Evolutionary conservation across 2,797 vertebrate species (phyloP).

Genomic region (Hippopotamyrus pictus): DNA sequence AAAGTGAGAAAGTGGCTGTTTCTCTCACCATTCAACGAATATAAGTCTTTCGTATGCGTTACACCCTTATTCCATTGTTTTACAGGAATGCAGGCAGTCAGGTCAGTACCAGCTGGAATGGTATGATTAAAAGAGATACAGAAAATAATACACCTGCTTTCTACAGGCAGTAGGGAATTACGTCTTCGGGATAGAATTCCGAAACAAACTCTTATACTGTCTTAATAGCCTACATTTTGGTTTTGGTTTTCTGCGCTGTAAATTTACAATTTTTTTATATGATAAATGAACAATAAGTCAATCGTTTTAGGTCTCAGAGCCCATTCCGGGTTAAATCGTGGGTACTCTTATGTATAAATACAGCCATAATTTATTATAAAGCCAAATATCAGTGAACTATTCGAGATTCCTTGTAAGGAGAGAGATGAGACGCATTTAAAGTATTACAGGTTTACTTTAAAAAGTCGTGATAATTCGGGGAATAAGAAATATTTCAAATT

Average conservation of each 20-base stretch:
- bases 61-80: slow-evolving; percentile 11
- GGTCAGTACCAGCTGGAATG: not conserved
- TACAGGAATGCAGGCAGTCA: slow-evolving; percentile 14
- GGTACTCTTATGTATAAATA: not conserved
- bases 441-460: not conserved
- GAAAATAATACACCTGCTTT: not conserved
- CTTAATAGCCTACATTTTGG: not conserved
- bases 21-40: not conserved
- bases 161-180: not conserved
- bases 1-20: not conserved
- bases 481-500: not conserved
- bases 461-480: not conserved
- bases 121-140: not conserved
- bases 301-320: not conserved
- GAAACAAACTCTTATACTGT: not conserved
- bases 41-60: not conserved
- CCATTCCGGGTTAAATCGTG: not conserved
- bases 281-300: not conserved
- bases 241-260: not conserved
- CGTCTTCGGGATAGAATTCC: not conserved
- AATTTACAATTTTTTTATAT: not conserved
- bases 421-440: not conserved
- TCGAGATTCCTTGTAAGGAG: not conserved
- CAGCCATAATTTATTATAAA: not conserved
- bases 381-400: not conserved